These are phyloP conservation scores for Leucania comma DNA, from an alignment of 2,888 invertebrate genomes.

Conservation along the genomic window DNA sequence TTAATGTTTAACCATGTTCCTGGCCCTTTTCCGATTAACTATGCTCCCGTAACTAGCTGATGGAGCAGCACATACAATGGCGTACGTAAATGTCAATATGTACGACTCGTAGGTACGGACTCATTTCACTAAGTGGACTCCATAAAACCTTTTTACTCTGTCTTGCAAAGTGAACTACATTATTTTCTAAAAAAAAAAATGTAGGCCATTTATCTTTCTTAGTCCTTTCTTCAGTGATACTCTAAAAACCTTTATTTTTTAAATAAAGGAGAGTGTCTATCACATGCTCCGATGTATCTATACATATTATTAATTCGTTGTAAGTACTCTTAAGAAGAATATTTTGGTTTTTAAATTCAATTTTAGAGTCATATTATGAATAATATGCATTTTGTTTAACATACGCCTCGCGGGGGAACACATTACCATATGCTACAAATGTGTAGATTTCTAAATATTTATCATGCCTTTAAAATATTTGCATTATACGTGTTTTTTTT, in stretches of 20 bases:
- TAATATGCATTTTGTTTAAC: constrained; percentile 29
- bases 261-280: constrained; percentile 4
- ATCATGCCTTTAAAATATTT: constrained; percentile 40
- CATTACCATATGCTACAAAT: constrained; percentile 40
- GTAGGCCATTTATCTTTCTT: constrained; percentile 27
- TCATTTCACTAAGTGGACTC: constrained; percentile 45
- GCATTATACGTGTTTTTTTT: constrained; percentile 32
- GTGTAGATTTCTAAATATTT: constrained; percentile 45
- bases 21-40: constrained; percentile 22
- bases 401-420: constrained; percentile 32
- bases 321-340: not conserved
- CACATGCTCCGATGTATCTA: constrained; percentile 2
- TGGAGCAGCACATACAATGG: not conserved
- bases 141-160: constrained; percentile 38
- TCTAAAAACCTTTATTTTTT: constrained; percentile 12
- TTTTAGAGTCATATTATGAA: constrained; percentile 22
- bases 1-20: constrained; percentile 41
- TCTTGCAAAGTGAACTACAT: constrained; percentile 41
- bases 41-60: constrained; percentile 1
- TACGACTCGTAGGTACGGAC: constrained; percentile 11
- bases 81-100: constrained; percentile 29
- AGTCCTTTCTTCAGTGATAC: constrained; percentile 22
- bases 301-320: constrained; percentile 12
- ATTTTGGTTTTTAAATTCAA: constrained; percentile 27
- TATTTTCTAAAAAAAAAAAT: constrained; percentile 47